Evolutionary conservation across 2,113 vertebrate species (phyloP), one percentile per base, ranked within the genome.

Genomic region (Saccopteryx leptura): DNA sequence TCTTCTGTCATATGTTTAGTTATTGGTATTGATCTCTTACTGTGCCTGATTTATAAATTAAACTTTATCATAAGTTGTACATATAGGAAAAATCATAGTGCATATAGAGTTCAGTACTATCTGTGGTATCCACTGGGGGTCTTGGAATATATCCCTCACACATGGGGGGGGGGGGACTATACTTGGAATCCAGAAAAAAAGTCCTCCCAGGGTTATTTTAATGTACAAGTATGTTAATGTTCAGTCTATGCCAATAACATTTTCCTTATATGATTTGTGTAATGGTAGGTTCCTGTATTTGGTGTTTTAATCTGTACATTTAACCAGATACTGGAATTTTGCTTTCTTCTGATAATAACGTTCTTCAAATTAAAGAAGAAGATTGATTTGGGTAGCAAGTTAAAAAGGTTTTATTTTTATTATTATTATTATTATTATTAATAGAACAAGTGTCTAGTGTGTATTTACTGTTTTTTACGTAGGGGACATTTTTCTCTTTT

Each of bases 401-500:
- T 8, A 88, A 19, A 24, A 92, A 91, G 39, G 75, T n/a, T 95
- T 80, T 74, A 88, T 69, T 90, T n/a, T n/a, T n/a, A n/a, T n/a
- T n/a, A n/a, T n/a, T n/a, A 39, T 39, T 39, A 39, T 39, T 39
- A 39, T 80, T 74, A 88, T 69, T 90, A 13, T 63, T 94, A 50
- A 17, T 46, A 84, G 48, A 75, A 58, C 4, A 88, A 58, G 33
- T 74, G 78, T 28, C 19, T 33, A 90, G 13, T 74, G 33, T 23
- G 21, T 78, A 10, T 97, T 91, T 31, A 68, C 46, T 80, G 33
- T 74, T 96, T 23, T 85, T 82, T 71, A 76, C 52, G 14, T 26
- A 79, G 54, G 88, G 80, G 69, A 63, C 4, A 88, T 81, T 90
- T 95, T 93, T 95, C 95, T 96, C 74, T 92, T 90, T 98, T 92